Conservation (phyloP, 2,797 vertebrate genomes). For the Muscicapa striata region DNA sequence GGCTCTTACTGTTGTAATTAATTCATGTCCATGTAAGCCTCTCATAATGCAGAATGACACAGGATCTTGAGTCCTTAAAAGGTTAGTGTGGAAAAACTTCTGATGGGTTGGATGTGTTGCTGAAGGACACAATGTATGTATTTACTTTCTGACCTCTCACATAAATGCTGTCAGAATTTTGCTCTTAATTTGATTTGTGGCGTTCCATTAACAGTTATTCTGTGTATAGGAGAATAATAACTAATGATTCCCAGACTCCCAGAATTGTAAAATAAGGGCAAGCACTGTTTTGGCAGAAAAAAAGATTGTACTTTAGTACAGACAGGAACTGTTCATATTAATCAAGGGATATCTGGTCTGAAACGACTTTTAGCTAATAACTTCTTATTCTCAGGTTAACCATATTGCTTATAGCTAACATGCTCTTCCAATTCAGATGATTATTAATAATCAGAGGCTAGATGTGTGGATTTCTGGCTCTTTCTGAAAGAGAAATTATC, state of each 20-base stretch:
- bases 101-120: not conserved
- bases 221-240: constrained; percentile 20
- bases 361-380: constrained; percentile 25
- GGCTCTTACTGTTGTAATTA: not conserved
- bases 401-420: not conserved
- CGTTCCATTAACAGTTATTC: constrained; percentile 55
- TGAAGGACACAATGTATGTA: constrained; percentile 16
- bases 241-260: constrained; percentile 38
- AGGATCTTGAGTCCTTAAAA: not conserved
- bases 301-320: not conserved
- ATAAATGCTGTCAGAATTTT: constrained; percentile 25
- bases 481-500: not conserved
- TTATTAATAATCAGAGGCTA: not conserved
- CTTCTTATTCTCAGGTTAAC: constrained; percentile 20
- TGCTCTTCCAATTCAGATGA: not conserved
- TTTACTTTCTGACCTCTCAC: constrained; percentile 31
- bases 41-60: not conserved
- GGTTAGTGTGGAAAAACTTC: not conserved
- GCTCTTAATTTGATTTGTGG: constrained; percentile 39
- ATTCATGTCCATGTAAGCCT: not conserved
- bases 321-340: constrained; percentile 16
- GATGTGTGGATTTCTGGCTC: not conserved
- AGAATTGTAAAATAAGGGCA: constrained; percentile 26
- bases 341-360: constrained; percentile 20
- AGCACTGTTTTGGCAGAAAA: constrained; percentile 24